Evolutionary conservation across 1,140 invertebrate species (phyloP).

Genomic region (Oedothorax gibbosus): DNA sequence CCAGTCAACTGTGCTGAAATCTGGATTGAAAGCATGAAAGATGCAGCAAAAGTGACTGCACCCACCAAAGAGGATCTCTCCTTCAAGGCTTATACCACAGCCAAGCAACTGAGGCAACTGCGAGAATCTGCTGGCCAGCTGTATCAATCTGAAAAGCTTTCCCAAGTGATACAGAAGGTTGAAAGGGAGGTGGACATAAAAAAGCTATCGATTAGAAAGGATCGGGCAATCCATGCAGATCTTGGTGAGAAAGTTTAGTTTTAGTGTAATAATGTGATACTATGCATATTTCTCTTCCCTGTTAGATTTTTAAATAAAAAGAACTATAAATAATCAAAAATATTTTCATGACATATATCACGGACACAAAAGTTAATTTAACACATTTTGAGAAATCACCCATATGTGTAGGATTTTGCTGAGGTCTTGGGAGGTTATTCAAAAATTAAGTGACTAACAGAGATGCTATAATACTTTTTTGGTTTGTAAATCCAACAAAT

Average conservation of each 20-base stretch:
- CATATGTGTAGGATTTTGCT: too few species aligned
- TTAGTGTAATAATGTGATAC: not conserved
- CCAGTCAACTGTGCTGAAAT: slow-evolving; percentile 56
- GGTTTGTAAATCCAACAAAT: too few species aligned
- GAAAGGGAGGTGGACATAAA: slow-evolving; percentile 70
- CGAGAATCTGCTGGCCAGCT: slow-evolving; percentile 68
- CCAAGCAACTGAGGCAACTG: slow-evolving; percentile 68
- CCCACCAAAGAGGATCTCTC: slow-evolving; percentile 71
- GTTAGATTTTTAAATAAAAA: too few species aligned
- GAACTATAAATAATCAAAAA: too few species aligned
- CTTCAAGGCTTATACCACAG: slow-evolving; percentile 69
- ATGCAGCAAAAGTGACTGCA: slow-evolving; percentile 62
- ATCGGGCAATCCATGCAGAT: slow-evolving; percentile 70
- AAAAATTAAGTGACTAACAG: too few species aligned
- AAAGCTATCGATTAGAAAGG: slow-evolving; percentile 68
- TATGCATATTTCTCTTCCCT: not conserved
- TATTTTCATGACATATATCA: too few species aligned
- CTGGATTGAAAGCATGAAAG: slow-evolving; percentile 59
- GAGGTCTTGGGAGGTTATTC: too few species aligned
- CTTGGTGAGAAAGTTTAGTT: slow-evolving; percentile 67
- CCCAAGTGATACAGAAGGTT: slow-evolving; percentile 67
- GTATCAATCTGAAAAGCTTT: slow-evolving; percentile 69
- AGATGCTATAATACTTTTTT: too few species aligned
- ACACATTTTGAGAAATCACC: too few species aligned
- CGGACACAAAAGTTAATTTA: too few species aligned